These are phyloP conservation scores for Mythimna ferrago DNA, from an alignment of 2,888 invertebrate species.

Conservation along the genomic window DNA sequence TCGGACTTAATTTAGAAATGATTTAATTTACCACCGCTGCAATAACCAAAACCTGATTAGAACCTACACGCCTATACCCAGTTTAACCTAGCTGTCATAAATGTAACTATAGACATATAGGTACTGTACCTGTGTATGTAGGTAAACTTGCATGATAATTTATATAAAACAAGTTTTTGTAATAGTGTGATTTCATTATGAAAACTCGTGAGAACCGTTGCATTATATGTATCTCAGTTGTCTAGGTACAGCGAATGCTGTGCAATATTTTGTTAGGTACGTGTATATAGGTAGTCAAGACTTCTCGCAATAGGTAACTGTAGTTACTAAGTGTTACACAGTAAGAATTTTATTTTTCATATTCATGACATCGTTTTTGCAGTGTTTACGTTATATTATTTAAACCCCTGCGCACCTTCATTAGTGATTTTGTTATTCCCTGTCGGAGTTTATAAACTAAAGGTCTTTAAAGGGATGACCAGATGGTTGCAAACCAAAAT, in stretches of 20 bases:
- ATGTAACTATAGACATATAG: not conserved
- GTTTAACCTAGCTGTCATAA: conserved; percentile 18
- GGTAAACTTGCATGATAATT: not conserved
- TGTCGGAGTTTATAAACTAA: too few species aligned
- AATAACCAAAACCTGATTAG: conserved; percentile 39
- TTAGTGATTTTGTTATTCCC: too few species aligned
- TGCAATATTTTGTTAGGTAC: conserved; percentile 20
- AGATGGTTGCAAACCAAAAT: too few species aligned
- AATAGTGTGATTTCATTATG: conserved; percentile 40
- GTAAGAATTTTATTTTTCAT: too few species aligned
- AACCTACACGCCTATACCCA: conserved; percentile 21
- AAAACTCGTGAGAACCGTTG: conserved; percentile 47
- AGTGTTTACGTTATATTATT: too few species aligned
- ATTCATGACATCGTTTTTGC: too few species aligned
- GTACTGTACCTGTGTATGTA: not conserved
- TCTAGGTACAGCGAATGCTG: conserved; percentile 13
- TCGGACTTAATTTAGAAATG: not conserved
- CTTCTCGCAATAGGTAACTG: not conserved
- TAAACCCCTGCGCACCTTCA: too few species aligned
- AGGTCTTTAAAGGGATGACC: too few species aligned
- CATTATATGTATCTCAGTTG: conserved; percentile 23
- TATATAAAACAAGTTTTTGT: conserved; percentile 43
- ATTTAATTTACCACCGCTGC: conserved; percentile 40
- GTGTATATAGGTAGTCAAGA: not conserved
- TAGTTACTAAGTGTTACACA: not conserved